Base-by-base conservation (phyloP, 2,113 vertebrate species). In the Arenaria interpres region DNA sequence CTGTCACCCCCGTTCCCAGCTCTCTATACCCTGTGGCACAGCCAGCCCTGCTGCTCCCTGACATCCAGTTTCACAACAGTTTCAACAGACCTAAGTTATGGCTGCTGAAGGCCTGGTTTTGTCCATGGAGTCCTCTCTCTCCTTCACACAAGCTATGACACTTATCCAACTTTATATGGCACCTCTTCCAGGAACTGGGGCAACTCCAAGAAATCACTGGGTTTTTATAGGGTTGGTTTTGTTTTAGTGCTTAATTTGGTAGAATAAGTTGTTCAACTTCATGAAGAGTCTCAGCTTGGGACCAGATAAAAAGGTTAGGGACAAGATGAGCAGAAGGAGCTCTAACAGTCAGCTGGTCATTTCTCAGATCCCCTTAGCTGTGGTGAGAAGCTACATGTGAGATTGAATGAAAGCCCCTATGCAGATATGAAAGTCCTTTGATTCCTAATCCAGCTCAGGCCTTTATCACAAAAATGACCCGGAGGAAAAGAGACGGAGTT, bases 81-180 rank as follows among this genome's bases (percentile, higher is more conserved):
- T 79, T 60, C 68, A 68, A 43, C 6, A 32, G 23, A 68, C 9
- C 18, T 7, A 71, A 35, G 8, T 27, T 35, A 60, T 0, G 0
- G 7, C 22, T 64, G 23, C 24, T 68, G 15, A 82, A 63, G 22
- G 5, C 5, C 10, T 3, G 0, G 2, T 82, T 74, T 74, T 69
- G 16, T 63, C 17, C 30, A 14, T 50, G 23, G 14, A 10, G 11
- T 53, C 22, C 4, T 64, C 25, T 62, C 39, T 10, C 28, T 75
- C 25, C 32, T 39, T 69, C 41, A 63, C 4, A 5, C 28, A 74
- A 41, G 5, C 14, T 50, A 3, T 20, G 20, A 3, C 32, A 57
- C 18, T 88, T 35, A 23, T 9, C 24, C n/a, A 51, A 56, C 9
- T 89, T 46, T 45, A 20, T 41, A 74, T 7, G 30, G 22, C 2